Evolutionary conservation across 1,140 invertebrate species (phyloP), one percentile per base, ranked within the genome.

Genomic region (Pantala flavescens): DNA sequence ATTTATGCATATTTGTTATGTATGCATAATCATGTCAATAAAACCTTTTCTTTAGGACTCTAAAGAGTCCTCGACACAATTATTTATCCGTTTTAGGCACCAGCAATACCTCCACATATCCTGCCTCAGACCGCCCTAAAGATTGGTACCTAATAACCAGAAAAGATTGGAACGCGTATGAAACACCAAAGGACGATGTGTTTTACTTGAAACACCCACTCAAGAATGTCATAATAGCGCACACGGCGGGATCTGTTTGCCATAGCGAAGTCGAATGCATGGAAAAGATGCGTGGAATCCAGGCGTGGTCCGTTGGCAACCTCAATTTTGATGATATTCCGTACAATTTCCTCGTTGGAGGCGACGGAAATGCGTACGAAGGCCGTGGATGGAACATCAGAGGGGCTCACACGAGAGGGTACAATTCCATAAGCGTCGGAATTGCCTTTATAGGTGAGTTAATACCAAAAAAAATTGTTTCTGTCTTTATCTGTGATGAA

Each of bases 281-380:
- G 0, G 76, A 75, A 0, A 80, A 82, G 12, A 83, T 89, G 0
- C 82, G 82, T 23, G 77, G 74, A 0, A 84, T 88, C 42, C 88
- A 90, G 76, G 77, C 83, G 9, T 82, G 82, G 5, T 87, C 88
- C 74, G 84, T 89, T 77, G 83, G 89, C 71, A 82, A 80, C 23
- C 84, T 83, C 12, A 82, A 83, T 0, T 93, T 90, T 90, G 85
- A 83, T 78, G 92, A 93, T 78, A 91, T 90, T 19, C 86, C 83
- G 23, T 90, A 89, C 78, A 92, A 87, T 79, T 92, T 92, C 78
- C 76, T 90, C 24, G 85, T 91, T 49, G 89, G 89, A 7, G 86
- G 86, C 36, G 89, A 90, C 80, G 88, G 88, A 0, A 85, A 84
- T 16, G 84, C 86, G 0, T 90, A 89, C 78, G 90, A 91, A 79